Conservation (phyloP, 1,140 invertebrate species). For the Orius insidiosus region DNA sequence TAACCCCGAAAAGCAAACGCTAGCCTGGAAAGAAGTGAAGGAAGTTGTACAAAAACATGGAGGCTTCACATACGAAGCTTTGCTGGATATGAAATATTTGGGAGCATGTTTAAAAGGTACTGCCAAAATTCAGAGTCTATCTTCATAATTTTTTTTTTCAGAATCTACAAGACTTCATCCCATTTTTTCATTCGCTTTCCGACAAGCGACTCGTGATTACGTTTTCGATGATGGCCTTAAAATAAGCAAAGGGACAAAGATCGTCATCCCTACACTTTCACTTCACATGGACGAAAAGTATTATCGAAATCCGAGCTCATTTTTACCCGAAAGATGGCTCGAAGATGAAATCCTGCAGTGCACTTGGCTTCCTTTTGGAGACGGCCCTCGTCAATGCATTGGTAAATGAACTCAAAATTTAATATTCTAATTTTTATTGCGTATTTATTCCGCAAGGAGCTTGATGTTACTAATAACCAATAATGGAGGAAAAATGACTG, state of each 20-base stretch:
- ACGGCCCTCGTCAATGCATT: no score
- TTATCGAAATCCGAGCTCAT: not conserved
- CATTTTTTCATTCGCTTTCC: not conserved
- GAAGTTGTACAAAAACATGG: not conserved
- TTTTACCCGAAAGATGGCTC: conserved; percentile 2
- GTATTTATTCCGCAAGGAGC: no score
- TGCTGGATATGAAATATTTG: not conserved
- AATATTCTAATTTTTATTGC: no score
- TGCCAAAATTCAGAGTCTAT: no score
- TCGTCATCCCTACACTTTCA: not conserved
- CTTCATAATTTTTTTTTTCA: no score
- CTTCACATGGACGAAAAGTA: conserved; percentile 1
- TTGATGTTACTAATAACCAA: no score
- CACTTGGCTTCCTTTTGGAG: no score
- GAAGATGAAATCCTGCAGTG: not conserved
- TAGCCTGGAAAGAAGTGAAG: not conserved
- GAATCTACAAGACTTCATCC: conserved; percentile 2
- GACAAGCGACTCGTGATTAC: conserved; percentile 2
- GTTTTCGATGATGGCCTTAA: not conserved
- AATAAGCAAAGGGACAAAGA: not conserved
- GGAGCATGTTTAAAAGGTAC: conserved; percentile 3
- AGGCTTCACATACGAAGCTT: not conserved
- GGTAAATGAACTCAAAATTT: no score
- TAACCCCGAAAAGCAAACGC: not conserved
- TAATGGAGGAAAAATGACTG: no score